Percentiles rank a stretch among this genome's conserved stretches.
phyloP scores from a whole-genome alignment of 2,113 vertebrate species.

The Carettochelys insculpta region DNA sequence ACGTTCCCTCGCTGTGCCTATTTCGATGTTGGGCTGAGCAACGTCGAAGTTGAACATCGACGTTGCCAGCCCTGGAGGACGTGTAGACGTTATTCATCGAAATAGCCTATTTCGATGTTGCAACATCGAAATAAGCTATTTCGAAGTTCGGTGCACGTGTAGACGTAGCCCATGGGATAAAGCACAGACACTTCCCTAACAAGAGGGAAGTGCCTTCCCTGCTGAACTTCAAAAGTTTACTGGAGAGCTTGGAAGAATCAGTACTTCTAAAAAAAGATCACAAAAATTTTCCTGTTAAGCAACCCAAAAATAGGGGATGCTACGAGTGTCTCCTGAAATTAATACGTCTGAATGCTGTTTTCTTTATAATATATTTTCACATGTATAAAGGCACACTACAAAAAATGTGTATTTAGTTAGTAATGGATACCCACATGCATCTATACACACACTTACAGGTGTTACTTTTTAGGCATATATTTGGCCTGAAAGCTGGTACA shows the following conservation, averaged over 20 bases:
- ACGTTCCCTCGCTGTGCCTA: too few species aligned
- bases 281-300: not conserved
- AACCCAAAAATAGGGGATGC: not conserved
- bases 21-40: too few species aligned
- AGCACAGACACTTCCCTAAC: not conserved
- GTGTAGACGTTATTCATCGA: too few species aligned
- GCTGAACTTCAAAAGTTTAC: not conserved
- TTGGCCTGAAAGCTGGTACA: conserved; percentile 27
- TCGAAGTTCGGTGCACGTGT: too few species aligned
- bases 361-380: not conserved
- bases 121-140: too few species aligned
- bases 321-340: not conserved
- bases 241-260: not conserved
- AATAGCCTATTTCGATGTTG: too few species aligned
- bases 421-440: conserved; percentile 21
- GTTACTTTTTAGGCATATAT: not conserved
- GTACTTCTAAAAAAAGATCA: not conserved
- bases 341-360: conserved; percentile 35
- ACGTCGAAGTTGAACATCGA: too few species aligned
- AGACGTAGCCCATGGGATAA: too few species aligned
- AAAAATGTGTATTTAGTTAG: not conserved
- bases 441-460: conserved; percentile 9
- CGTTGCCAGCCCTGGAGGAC: too few species aligned
- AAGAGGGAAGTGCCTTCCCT: not conserved
- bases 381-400: conserved; percentile 23